A percentile compares a stretch with the other conserved stretches of the same genome.
These are phyloP conservation scores for Prietella phreatophila DNA, from an alignment of 2,113 vertebrate genomes.

Conservation along the genomic window DNA sequence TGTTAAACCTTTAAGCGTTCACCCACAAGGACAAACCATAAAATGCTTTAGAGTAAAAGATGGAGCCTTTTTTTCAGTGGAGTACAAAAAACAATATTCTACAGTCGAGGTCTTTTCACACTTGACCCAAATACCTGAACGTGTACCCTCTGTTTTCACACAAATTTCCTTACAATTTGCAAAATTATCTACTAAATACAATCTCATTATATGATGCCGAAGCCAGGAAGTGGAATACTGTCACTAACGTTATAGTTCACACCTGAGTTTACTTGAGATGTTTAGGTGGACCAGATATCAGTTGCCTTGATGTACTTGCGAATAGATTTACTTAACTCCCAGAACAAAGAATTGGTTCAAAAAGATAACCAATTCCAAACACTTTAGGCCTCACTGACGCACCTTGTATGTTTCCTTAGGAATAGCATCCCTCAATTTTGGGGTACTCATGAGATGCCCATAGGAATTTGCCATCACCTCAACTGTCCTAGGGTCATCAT, in stretches of 20 bases:
- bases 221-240: neutral
- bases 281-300: neutral
- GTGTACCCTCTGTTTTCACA: no score
- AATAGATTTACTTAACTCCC: neutral
- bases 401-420: constrained; percentile 85
- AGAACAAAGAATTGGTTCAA: neutral
- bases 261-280: neutral
- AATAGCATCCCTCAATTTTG: constrained; percentile 84
- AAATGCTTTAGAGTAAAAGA: no score
- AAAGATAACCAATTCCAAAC: neutral
- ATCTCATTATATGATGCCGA: no score
- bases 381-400: neutral
- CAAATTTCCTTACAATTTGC: no score
- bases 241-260: neutral
- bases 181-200: no score
- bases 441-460: constrained; percentile 79
- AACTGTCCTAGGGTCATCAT: constrained; percentile 78
- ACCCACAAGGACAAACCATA: no score
- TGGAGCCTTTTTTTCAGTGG: no score
- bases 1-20: no score
- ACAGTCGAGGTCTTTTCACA: no score
- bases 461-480: constrained; percentile 88
- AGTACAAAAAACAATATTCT: no score
- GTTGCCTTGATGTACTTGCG: neutral
- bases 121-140: no score